A percentile compares a stretch with the other conserved stretches of the same genome.
These are phyloP conservation scores for Euura saliciscinereae DNA, from an alignment of 1,140 invertebrate species.

Conservation along the genomic window DNA sequence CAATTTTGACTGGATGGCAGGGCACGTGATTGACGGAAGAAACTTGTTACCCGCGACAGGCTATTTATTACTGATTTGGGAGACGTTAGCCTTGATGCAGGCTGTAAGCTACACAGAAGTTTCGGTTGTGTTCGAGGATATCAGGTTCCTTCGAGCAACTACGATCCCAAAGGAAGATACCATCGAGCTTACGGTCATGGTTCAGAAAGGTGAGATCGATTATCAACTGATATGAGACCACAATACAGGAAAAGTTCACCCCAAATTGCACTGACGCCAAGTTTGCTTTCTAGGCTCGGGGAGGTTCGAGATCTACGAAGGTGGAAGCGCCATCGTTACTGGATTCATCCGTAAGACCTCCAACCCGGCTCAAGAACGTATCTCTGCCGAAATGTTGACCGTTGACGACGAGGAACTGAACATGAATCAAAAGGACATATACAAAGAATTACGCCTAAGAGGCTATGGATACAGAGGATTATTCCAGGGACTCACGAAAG, in stretches of 20 bases:
- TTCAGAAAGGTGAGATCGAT: no score
- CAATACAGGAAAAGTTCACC: no score
- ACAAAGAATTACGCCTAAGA: conserved; percentile 84
- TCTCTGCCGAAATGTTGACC: conserved; percentile 27
- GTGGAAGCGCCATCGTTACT: conserved; percentile 74
- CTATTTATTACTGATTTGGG: conserved; percentile 83
- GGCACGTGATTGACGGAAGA: conserved; percentile 83
- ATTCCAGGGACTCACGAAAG: conserved; percentile 68
- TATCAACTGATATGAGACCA: no score
- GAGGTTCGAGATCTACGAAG: conserved; percentile 68
- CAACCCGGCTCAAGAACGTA: conserved; percentile 47
- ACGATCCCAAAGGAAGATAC: conserved; percentile 71
- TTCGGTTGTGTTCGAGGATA: conserved; percentile 81
- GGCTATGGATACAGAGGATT: conserved; percentile 86
- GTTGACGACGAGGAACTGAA: conserved; percentile 34
- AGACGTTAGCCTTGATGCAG: conserved; percentile 76
- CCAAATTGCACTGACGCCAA: no score
- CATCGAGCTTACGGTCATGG: conserved; percentile 75
- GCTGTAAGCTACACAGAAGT: conserved; percentile 71
- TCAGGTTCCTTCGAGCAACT: conserved; percentile 78
- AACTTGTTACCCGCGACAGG: conserved; percentile 87
- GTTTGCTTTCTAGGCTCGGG: no score
- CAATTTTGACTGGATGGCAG: conserved; percentile 75
- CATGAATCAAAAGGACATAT: conserved; percentile 74
- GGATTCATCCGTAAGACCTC: conserved; percentile 68